These are phyloP conservation scores for Elysia crispata DNA, from an alignment of 2,888 invertebrate species.

Conservation along the genomic window DNA sequence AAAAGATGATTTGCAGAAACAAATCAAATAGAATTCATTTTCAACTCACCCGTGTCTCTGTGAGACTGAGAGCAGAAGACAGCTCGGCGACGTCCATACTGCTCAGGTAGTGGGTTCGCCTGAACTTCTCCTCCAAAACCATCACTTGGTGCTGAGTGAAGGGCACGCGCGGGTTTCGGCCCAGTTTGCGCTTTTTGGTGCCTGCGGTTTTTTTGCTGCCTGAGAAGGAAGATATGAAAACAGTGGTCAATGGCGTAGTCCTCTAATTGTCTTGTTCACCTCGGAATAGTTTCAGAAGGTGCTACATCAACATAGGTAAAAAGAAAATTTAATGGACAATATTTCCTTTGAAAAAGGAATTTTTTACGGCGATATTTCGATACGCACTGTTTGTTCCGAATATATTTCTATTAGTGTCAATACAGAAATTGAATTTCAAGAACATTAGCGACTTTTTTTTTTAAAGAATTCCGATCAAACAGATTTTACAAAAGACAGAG, in stretches of 20 bases:
- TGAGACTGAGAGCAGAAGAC: slow-evolving; percentile 72
- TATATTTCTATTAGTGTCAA: no score
- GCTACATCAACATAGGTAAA: no score
- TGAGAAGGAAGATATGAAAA: slow-evolving; percentile 45
- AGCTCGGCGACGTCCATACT: slow-evolving; percentile 76
- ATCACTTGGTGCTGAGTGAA: slow-evolving; percentile 75
- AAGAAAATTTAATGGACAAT: background rate
- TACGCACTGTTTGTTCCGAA: no score
- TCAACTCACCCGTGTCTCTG: slow-evolving; percentile 76
- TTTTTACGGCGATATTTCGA: no score
- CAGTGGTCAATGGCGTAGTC: background rate
- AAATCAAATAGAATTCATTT: no score
- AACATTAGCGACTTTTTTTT: no score
- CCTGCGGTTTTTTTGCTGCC: slow-evolving; percentile 72
- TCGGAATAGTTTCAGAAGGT: background rate
- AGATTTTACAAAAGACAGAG: no score
- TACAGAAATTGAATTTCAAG: no score
- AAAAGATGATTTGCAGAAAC: no score
- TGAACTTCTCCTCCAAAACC: slow-evolving; percentile 75
- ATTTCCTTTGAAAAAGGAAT: no score
- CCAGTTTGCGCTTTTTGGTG: slow-evolving; percentile 74
- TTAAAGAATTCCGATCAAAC: no score
- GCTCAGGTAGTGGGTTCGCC: slow-evolving; percentile 76
- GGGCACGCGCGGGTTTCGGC: slow-evolving; percentile 76
- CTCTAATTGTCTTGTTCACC: background rate